These are phyloP conservation scores for Epirrita christyi DNA, from an alignment of 2,888 invertebrate genomes.

Conservation along the genomic window DNA sequence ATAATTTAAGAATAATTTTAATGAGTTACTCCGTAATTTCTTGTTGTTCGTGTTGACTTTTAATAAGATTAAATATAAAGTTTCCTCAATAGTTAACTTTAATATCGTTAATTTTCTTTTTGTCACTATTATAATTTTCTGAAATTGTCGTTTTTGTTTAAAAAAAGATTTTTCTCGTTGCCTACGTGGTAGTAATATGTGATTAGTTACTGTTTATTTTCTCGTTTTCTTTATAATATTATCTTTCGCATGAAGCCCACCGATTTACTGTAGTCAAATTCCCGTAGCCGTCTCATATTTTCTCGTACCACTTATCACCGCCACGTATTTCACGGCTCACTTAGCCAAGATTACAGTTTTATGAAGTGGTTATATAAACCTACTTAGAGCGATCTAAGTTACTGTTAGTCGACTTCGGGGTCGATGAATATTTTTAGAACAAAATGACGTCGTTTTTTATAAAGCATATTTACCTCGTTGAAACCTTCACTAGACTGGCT, in stretches of 20 bases:
- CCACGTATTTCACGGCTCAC: constrained; percentile 37
- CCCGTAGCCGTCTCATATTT: constrained; percentile 25
- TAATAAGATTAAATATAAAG: background rate
- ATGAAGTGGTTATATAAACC: constrained; percentile 34
- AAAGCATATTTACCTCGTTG: background rate
- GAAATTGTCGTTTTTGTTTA: too few relatives aligned
- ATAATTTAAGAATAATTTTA: constrained; percentile 18
- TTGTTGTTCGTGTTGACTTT: background rate
- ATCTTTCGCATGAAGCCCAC: background rate
- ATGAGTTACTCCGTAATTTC: constrained; percentile 16
- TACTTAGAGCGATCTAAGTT: constrained; percentile 27
- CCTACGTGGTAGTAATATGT: too few relatives aligned
- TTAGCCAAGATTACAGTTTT: constrained; percentile 39
- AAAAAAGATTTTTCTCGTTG: too few relatives aligned
- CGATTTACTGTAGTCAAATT: constrained; percentile 19
- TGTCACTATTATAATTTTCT: too few relatives aligned
- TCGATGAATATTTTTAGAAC: constrained; percentile 18
- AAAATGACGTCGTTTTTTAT: constrained; percentile 2
- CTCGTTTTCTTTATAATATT: background rate
- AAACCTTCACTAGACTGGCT: background rate
- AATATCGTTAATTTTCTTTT: too few relatives aligned
- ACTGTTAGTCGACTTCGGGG: constrained; percentile 22
- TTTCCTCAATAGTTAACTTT: too few relatives aligned
- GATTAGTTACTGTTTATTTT: background rate
- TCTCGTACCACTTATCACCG: constrained; percentile 25